These are phyloP conservation scores for Lateolabrax maculatus DNA, from an alignment of 2,797 vertebrate species.

Conservation along the genomic window DNA sequence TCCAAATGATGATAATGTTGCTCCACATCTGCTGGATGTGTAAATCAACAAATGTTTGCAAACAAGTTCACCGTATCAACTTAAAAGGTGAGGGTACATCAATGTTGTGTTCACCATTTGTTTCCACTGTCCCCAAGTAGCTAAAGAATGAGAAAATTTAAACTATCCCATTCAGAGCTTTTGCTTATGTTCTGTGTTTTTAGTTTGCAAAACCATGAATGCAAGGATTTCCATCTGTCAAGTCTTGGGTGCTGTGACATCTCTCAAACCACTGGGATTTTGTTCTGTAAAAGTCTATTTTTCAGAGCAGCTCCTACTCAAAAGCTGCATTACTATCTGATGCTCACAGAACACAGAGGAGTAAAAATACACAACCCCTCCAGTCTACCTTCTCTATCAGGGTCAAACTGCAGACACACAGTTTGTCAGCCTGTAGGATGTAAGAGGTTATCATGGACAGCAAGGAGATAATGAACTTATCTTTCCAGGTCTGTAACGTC, in stretches of 20 bases:
- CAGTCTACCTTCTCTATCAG: not conserved
- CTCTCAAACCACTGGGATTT: not conserved
- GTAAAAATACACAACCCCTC: slow-evolving; percentile 5
- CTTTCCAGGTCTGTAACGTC: slow-evolving; percentile 38
- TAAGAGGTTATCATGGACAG: slow-evolving; percentile 27
- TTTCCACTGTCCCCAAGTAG: too few relatives aligned
- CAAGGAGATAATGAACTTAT: slow-evolving; percentile 56
- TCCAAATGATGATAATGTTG: not conserved
- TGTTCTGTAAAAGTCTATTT: not conserved
- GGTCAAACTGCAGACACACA: slow-evolving; percentile 18
- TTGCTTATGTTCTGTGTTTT: not conserved
- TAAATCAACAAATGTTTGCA: not conserved
- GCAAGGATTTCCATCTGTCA: slow-evolving; percentile 7
- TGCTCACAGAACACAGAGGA: not conserved
- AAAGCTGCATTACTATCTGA: not conserved
- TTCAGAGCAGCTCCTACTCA: not conserved
- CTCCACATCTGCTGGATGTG: not conserved
- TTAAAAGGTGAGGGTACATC: not conserved
- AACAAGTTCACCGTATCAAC: not conserved
- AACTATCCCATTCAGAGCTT: not conserved
- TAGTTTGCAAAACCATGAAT: not conserved
- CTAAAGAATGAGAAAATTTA: not conserved
- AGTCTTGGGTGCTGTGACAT: not conserved
- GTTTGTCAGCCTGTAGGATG: slow-evolving; percentile 19
- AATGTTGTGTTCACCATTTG: not conserved